Evolutionary conservation across 2,888 invertebrate species (phyloP).

Genomic region (Sceliomorpha sp.): DNA sequence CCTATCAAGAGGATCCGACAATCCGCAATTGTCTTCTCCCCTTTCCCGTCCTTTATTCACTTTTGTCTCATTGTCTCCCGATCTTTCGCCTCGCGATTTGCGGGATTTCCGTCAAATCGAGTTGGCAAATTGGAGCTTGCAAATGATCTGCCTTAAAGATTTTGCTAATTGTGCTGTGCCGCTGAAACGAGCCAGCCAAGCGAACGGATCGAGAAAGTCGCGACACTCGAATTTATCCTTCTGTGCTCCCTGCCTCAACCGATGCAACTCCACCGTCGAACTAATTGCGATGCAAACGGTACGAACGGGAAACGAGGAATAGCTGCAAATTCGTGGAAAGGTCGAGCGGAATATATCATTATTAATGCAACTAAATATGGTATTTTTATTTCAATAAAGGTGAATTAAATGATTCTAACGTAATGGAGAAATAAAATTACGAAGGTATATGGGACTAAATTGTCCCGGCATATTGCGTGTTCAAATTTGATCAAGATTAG

Average conservation of each 20-base stretch:
- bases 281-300: conserved; percentile 55
- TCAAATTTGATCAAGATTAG: too few relatives aligned
- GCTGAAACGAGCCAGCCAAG: conserved; percentile 37
- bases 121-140: conserved; percentile 71
- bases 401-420: too few relatives aligned
- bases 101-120: conserved; percentile 65
- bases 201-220: conserved; percentile 6
- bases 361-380: background rate
- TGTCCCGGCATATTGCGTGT: too few relatives aligned
- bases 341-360: conserved; percentile 10
- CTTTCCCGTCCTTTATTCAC: background rate
- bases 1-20: background rate
- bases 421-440: too few relatives aligned
- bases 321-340: background rate
- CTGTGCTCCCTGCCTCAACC: conserved; percentile 3
- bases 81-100: conserved; percentile 39
- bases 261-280: conserved; percentile 43
- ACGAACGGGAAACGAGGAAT: conserved; percentile 6
- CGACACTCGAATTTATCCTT: conserved; percentile 13
- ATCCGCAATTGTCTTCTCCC: background rate
- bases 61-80: conserved; percentile 49
- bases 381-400: too few relatives aligned
- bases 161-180: conserved; percentile 67
- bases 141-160: conserved; percentile 74
- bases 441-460: too few relatives aligned